Evolutionary conservation across 2,113 vertebrate genomes (phyloP).

Genomic region (Athene cunicularia): DNA sequence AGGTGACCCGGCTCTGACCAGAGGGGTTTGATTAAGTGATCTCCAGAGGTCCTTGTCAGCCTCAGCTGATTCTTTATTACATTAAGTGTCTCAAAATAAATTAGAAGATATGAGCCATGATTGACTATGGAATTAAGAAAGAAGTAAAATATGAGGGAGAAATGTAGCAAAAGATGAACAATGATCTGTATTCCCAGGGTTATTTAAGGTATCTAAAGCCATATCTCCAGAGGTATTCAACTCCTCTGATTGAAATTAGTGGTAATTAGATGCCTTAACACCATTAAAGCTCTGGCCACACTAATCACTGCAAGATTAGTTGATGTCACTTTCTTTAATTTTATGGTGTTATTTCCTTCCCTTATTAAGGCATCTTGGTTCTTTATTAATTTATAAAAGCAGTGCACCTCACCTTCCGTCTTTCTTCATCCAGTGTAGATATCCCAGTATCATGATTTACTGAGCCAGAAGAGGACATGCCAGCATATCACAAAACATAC

Average conservation of each 20-base stretch:
- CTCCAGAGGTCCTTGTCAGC: neutral
- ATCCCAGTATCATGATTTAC: neutral
- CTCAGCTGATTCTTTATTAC: neutral
- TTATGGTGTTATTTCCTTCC: neutral
- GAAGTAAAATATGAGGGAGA: neutral
- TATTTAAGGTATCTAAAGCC: neutral
- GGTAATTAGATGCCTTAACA: neutral
- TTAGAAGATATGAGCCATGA: neutral
- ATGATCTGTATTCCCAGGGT: neutral
- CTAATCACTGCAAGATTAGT: neutral
- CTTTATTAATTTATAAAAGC: neutral
- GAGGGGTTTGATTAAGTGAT: neutral
- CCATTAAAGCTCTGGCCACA: neutral
- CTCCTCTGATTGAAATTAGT: neutral
- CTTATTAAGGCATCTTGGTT: neutral
- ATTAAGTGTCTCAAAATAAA: neutral
- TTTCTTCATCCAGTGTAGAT: neutral
- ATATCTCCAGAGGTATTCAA: neutral
- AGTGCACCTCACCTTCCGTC: neutral
- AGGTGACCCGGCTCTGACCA: neutral
- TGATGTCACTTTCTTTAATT: neutral
- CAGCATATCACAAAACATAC: neutral
- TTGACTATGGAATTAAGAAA: neutral
- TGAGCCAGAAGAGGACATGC: neutral
- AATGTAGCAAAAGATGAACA: neutral